Evolutionary conservation across 2,797 vertebrate genomes (phyloP).

Genomic region (Stomatorhinus walkeri): DNA sequence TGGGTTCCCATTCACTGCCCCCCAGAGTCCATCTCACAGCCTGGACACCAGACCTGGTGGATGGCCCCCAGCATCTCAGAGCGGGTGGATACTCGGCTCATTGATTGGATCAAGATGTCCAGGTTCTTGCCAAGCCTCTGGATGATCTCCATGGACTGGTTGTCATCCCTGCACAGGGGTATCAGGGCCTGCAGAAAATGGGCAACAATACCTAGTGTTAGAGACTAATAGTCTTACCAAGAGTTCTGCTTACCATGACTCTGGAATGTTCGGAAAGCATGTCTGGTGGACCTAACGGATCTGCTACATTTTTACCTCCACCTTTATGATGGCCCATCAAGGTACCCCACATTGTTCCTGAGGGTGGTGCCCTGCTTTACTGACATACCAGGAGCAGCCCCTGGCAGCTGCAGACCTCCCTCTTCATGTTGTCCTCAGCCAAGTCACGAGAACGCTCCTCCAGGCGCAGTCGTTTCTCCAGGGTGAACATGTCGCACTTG

Average conservation of each 20-base stretch:
- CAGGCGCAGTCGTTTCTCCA: conserved; percentile 88
- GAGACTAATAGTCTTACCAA: neutral
- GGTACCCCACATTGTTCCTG: neutral
- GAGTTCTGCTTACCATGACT: neutral
- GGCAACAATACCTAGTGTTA: neutral
- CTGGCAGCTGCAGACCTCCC: conserved; percentile 80
- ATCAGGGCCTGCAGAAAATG: conserved; percentile 64
- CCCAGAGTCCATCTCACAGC: neutral
- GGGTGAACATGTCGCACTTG: conserved; percentile 94
- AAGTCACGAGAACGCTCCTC: conserved; percentile 88
- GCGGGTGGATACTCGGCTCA: conserved; percentile 78
- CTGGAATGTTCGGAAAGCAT: neutral
- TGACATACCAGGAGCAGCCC: conserved; percentile 77
- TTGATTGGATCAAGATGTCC: conserved; percentile 77
- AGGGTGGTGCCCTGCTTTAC: neutral
- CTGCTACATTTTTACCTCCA: neutral
- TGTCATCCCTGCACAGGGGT: conserved; percentile 84
- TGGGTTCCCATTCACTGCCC: neutral
- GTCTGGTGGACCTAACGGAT: neutral
- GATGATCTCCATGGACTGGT: conserved; percentile 83
- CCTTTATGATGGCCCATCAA: neutral
- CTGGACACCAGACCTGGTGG: conserved; percentile 71
- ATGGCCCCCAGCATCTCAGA: conserved; percentile 95
- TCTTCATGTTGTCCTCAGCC: conserved; percentile 87
- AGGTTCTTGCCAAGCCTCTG: conserved; percentile 84